These are phyloP conservation scores for Tipula helvola DNA, from an alignment of 2,888 invertebrate species.

Conservation along the genomic window DNA sequence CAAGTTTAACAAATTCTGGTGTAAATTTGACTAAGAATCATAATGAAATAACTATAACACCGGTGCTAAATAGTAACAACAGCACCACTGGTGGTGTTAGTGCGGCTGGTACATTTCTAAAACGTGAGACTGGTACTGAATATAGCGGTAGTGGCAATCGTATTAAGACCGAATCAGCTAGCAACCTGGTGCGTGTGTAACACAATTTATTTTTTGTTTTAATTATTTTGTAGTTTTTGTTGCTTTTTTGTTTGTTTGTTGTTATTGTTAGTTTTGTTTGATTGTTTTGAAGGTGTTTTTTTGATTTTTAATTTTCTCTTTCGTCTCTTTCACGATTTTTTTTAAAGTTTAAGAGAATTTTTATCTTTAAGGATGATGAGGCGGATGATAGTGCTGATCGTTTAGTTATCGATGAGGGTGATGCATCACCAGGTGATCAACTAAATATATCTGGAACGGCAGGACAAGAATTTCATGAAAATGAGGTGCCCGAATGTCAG, in stretches of 20 bases:
- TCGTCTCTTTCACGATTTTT: neutral
- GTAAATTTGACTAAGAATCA: constrained; percentile 37
- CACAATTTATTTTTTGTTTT: neutral
- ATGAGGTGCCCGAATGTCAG: constrained; percentile 60
- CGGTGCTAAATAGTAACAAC: constrained; percentile 31
- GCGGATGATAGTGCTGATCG: constrained; percentile 51
- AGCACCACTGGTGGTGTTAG: constrained; percentile 19
- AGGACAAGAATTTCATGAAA: constrained; percentile 32
- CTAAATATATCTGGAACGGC: constrained; percentile 22
- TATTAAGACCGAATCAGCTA: neutral
- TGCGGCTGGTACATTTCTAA: constrained; percentile 13
- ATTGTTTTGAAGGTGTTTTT: neutral
- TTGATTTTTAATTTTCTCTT: neutral
- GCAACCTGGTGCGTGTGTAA: neutral
- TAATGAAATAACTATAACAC: constrained; percentile 49
- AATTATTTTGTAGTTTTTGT: neutral
- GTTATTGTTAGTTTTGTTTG: neutral
- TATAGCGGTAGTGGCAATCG: neutral
- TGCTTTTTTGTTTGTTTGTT: neutral
- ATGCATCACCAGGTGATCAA: constrained; percentile 30
- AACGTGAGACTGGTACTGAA: constrained; percentile 12
- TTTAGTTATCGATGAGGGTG: constrained; percentile 46
- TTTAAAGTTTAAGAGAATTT: constrained; percentile 6
- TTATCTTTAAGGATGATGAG: constrained; percentile 36
- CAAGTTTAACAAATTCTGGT: constrained; percentile 14